phyloP scores from a whole-genome alignment of 2,797 vertebrate genomes.

The Sebastiscus albofasciatus region DNA sequence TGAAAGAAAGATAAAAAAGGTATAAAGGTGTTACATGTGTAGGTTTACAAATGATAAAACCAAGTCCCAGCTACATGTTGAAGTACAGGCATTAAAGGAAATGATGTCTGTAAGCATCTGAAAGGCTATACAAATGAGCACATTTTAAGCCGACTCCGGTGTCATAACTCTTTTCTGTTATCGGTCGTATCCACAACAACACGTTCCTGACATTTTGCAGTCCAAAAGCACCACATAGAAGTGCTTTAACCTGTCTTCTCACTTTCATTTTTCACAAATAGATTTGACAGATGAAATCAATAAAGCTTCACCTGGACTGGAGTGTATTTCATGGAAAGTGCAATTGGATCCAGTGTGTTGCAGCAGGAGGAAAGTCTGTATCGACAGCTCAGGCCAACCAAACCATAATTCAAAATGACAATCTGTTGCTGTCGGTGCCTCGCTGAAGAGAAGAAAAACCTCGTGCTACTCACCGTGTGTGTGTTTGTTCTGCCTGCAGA shows the following conservation, averaged over 20 bases:
- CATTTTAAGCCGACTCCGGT: background rate
- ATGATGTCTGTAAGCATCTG: background rate
- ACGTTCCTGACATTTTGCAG: background rate
- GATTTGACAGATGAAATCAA: background rate
- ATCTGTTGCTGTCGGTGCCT: background rate
- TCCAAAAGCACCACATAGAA: background rate
- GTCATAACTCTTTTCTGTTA: background rate
- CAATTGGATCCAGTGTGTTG: background rate
- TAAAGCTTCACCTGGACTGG: background rate
- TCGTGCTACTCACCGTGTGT: slow-evolving; percentile 8
- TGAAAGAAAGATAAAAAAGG: background rate
- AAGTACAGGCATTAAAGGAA: background rate
- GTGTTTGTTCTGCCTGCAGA: background rate
- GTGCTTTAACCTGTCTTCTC: background rate
- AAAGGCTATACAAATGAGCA: background rate
- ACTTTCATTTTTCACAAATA: background rate
- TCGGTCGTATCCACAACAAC: background rate
- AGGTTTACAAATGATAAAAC: background rate
- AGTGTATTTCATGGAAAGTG: background rate
- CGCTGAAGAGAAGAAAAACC: background rate
- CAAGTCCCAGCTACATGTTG: background rate
- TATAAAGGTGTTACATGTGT: background rate
- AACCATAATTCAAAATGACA: background rate
- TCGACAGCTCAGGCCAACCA: background rate
- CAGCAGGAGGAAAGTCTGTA: background rate